Evolutionary conservation across 1,140 invertebrate species (phyloP), one percentile per base, ranked within the genome.

Genomic region (Drosophila funebris): DNA sequence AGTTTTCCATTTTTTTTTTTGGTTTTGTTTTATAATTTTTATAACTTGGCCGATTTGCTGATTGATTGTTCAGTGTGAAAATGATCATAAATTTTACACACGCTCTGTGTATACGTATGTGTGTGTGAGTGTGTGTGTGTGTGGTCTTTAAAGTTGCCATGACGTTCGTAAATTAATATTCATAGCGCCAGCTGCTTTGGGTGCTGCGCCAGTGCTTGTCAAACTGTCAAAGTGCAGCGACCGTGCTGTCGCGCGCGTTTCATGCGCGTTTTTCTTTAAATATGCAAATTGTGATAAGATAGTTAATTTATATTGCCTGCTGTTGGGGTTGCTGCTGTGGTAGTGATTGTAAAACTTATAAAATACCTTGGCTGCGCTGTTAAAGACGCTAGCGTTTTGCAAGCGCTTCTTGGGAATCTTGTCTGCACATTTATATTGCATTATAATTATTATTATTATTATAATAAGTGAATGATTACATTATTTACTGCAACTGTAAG

Each of bases 51-150:
- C 71, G 71, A 73, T 78, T 72, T 66, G 82, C 56, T 87, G 82
- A 87, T 87, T 88, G 82, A 87, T 87, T 82, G 61, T 46, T 67
- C 62, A 69, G 74, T 78, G 82, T 82, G 83, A 78, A 72, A 87
- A 78, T 72, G 50, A 69, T 72, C 69, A 85, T 85, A 82, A 87
- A 87, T 87, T 73, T 53, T 14, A 33, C 33, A 29, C 11, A 43
- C 20, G 13, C 13, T 33, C 14, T 8, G 13, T 29, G 20, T 60
- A 11, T 46, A 13, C 22, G 3, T 22, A 9, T 41, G 24, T 58
- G 27, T 57, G 39, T 27, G 20, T 33, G 24, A 43, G 22, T 44
- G 24, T 33, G 37, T 13, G 56, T 44, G 9, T 53, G 48, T 53
- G 7, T 62, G 20, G 9, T 56, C 33, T 37, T 41, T 16, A 62